These are phyloP conservation scores for Resseliella maxima DNA, from an alignment of 2,888 invertebrate genomes.

Conservation along the genomic window DNA sequence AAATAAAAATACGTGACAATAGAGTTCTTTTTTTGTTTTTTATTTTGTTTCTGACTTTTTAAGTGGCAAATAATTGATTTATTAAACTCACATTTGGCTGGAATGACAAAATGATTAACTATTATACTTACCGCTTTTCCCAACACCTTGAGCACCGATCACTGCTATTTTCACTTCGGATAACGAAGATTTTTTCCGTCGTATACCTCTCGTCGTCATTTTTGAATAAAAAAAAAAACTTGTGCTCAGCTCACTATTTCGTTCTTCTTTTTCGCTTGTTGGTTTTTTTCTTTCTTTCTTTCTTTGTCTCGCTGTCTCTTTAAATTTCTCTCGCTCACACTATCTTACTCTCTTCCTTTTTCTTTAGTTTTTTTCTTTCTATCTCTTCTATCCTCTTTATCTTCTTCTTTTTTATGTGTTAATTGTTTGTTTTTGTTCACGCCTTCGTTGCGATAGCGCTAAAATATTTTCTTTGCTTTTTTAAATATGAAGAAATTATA, in stretches of 20 bases:
- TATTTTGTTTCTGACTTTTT: no score
- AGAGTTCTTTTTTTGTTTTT: background rate
- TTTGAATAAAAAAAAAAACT: background rate
- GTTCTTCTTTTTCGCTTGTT: background rate
- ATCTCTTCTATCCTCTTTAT: no score
- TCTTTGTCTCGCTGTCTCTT: no score
- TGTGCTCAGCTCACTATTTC: background rate
- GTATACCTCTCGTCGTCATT: constrained; percentile 84
- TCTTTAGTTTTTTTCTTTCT: no score
- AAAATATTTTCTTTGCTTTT: background rate
- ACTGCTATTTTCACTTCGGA: constrained; percentile 92
- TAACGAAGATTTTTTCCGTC: constrained; percentile 89
- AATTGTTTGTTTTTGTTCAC: background rate
- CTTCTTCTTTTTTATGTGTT: no score
- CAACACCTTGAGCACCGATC: constrained; percentile 88
- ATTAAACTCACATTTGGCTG: no score
- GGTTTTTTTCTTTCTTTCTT: background rate
- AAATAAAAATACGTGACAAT: no score
- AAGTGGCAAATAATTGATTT: no score
- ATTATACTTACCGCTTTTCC: constrained; percentile 85
- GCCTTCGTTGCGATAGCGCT: background rate
- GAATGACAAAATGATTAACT: background rate
- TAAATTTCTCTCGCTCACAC: no score
- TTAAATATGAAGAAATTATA: no score
- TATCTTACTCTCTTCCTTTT: no score